Base-by-base conservation (phyloP, 2,888 invertebrate species). In the Pachymerium ferrugineum region DNA sequence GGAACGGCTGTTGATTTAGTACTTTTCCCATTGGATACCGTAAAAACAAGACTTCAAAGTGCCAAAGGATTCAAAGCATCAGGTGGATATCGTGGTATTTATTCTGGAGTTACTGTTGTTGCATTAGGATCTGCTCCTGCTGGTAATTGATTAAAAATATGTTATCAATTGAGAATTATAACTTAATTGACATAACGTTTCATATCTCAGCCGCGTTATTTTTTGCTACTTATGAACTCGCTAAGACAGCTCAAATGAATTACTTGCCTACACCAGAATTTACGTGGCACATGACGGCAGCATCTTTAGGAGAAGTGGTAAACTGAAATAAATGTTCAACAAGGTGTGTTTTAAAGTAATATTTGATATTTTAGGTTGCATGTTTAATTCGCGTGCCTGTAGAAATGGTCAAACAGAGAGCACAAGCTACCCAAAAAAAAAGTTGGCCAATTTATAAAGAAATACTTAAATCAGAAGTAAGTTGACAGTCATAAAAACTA, bases 21-120 rank as follows among this genome's bases (percentile, higher is more conserved):
- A 0, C 84, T 99, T 12, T 97, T 92, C 83, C 98, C 98, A 0
- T 84, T 99, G 76, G 98, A 99, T 81, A 98, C 98, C 0, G 82
- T 99, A 5, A 99, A 98, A 85, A 99, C 98, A 0, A 87, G 98
- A 19, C 84, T 98, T 19, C 98, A 99, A 83, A 91, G 94, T 78
- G 87, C 89, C 76, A 85, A 89, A 78, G 97, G 97, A 5, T 97
- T 98, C 83, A 85, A 87, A 79, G 89, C 89, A 77, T 87, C 95
- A 28, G 97, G 97, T 0, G 97, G 96, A 5, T 94, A 97, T 81
- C 86, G 83, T 14, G 87, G 89, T 14, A 86, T 94, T 75, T 94
- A 94, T 80, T 88, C 89, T 79, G 94, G 94, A 0, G 82, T 95
- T 73, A 88, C 88, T 0, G 90, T 93, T 0, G 90, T 89, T 54